These are phyloP conservation scores for Stictonetta naevosa DNA, from an alignment of 2,113 vertebrate species.

Conservation along the genomic window DNA sequence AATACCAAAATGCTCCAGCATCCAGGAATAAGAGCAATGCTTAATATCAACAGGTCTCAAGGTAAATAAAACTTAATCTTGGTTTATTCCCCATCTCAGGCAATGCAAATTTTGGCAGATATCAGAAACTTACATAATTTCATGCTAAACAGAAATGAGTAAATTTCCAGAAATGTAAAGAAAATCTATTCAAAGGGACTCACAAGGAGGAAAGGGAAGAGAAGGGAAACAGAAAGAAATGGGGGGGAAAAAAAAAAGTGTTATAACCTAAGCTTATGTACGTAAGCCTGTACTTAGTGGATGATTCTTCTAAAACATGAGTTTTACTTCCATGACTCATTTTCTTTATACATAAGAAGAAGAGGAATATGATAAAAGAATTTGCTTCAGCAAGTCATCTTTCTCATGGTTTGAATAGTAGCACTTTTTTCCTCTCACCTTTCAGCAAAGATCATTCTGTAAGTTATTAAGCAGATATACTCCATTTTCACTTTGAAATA, in stretches of 20 bases:
- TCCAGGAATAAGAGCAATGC: not conserved
- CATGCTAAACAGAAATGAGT: slow-evolving; percentile 2
- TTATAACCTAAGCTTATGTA: not conserved
- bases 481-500: not conserved
- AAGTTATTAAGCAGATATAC: not conserved
- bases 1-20: not conserved
- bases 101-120: not conserved
- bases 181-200: not conserved
- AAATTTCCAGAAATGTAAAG: not conserved
- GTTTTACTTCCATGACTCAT: not conserved
- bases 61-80: not conserved
- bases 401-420: not conserved
- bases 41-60: not conserved
- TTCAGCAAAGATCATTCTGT: not conserved
- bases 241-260: not conserved
- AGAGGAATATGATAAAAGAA: not conserved
- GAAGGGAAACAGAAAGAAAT: too few species aligned
- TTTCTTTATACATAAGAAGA: not conserved
- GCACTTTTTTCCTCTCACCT: not conserved
- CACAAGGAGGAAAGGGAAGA: too few species aligned
- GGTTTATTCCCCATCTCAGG: not conserved
- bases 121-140: slow-evolving; percentile 4
- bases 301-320: not conserved
- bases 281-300: not conserved
- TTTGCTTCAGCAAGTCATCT: not conserved